A percentile compares a stretch with the other conserved stretches of the same genome.
Evolutionary conservation across 2,797 vertebrate species (phyloP).

Genomic region (Hydrocynus forskahlii): DNA sequence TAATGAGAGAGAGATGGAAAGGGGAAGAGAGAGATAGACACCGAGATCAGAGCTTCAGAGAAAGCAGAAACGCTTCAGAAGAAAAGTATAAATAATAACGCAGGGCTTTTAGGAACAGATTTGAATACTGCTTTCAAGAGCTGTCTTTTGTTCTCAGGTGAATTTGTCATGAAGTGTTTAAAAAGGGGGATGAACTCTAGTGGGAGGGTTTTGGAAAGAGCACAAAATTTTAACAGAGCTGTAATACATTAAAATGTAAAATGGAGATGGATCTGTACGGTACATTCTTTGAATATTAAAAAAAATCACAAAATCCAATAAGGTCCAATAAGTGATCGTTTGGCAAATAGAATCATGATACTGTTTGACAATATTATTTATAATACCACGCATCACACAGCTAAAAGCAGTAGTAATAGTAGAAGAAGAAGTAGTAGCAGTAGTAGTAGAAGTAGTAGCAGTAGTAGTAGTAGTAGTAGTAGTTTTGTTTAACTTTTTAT

Average conservation of each 20-base stretch:
- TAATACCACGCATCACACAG: neutral
- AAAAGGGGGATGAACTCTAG: neutral
- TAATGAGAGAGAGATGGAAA: conserved; percentile 23
- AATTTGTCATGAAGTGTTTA: neutral
- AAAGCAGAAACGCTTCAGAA: neutral
- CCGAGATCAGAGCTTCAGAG: neutral
- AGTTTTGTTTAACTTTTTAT: too few relatives aligned
- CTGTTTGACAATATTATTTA: neutral
- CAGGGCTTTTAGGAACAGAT: neutral
- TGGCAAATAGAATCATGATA: too few relatives aligned
- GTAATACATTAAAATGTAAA: neutral
- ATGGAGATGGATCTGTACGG: neutral
- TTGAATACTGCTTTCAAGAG: neutral
- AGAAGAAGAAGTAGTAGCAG: too few relatives aligned
- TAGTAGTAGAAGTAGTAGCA: too few relatives aligned
- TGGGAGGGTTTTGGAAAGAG: neutral
- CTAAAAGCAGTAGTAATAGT: neutral
- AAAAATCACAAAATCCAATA: neutral
- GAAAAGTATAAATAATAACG: neutral
- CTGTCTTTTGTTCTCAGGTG: neutral
- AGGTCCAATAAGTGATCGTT: too few relatives aligned
- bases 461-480: too few relatives aligned
- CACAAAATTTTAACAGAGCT: neutral
- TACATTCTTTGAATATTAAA: neutral
- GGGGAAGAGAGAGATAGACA: conserved; percentile 19